These are phyloP conservation scores for Pluvialis apricaria DNA, from an alignment of 2,113 vertebrate species.

Conservation along the genomic window DNA sequence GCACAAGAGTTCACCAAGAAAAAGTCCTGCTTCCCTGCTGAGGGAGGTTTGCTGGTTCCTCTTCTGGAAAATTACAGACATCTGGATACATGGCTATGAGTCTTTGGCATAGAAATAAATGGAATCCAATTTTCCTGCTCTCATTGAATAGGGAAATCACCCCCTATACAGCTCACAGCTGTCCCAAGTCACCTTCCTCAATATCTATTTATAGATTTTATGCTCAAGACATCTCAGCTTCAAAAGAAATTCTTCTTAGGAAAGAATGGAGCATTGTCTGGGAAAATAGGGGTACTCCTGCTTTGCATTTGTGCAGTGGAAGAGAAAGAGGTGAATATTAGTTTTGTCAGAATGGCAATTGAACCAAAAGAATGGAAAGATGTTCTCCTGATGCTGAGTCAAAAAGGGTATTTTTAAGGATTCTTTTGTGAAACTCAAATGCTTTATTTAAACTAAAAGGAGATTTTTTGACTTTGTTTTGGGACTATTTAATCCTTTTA, in stretches of 20 bases:
- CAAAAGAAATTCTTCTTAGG: constrained; percentile 12
- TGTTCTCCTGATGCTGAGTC: background rate
- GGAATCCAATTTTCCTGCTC: constrained; percentile 1
- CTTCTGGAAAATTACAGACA: constrained; percentile 12
- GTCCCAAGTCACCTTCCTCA: constrained; percentile 28
- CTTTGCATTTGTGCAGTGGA: background rate
- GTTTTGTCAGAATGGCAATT: background rate
- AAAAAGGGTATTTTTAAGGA: background rate
- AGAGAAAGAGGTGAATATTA: background rate
- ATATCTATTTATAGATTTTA: background rate
- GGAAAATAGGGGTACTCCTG: background rate
- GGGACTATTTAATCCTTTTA: background rate
- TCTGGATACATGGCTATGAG: background rate
- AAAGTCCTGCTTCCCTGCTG: background rate
- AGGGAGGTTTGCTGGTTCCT: background rate
- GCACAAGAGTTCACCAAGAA: background rate
- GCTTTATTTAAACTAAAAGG: background rate
- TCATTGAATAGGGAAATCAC: background rate
- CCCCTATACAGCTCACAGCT: background rate
- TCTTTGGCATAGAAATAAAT: background rate
- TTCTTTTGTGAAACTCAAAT: background rate
- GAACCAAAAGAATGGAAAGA: constrained; percentile 14
- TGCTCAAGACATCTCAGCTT: background rate
- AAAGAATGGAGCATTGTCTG: background rate
- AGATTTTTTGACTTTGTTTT: background rate